Percentiles rank a stretch among this genome's conserved stretches.
These are phyloP conservation scores for Cosmia trapezina DNA, from an alignment of 2,888 invertebrate genomes.

Conservation along the genomic window DNA sequence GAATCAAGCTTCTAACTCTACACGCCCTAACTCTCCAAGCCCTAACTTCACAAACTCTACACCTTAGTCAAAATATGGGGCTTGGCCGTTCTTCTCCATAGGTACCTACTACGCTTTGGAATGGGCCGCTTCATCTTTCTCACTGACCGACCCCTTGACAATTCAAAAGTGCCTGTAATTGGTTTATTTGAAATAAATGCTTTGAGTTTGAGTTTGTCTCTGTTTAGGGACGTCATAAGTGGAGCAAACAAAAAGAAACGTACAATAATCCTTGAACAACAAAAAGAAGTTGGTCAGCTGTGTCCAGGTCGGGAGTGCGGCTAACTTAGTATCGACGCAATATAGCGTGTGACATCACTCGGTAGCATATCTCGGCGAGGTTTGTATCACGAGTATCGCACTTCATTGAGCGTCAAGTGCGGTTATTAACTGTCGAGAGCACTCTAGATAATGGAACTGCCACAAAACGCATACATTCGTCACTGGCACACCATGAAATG, in stretches of 20 bases:
- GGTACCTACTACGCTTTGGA: too few relatives aligned
- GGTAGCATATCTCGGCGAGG: conserved; percentile 74
- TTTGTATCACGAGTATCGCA: conserved; percentile 75
- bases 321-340: conserved; percentile 73
- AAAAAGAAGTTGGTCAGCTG: conserved; percentile 39
- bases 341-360: conserved; percentile 77
- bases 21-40: too few relatives aligned
- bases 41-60: too few relatives aligned
- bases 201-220: background rate
- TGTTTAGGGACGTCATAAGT: background rate
- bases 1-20: too few relatives aligned
- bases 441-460: conserved; percentile 89
- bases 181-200: too few relatives aligned
- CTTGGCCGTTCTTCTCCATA: too few relatives aligned
- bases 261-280: conserved; percentile 27
- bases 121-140: too few relatives aligned
- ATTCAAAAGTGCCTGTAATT: too few relatives aligned
- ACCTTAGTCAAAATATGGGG: too few relatives aligned
- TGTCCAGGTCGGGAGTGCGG: conserved; percentile 7
- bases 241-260: conserved; percentile 11
- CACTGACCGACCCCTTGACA: too few relatives aligned
- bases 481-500: conserved; percentile 68
- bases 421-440: conserved; percentile 87
- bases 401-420: conserved; percentile 80
- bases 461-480: conserved; percentile 76